Base-by-base conservation (phyloP, 2,888 invertebrate species). In the Lycophotia porphyrea region DNA sequence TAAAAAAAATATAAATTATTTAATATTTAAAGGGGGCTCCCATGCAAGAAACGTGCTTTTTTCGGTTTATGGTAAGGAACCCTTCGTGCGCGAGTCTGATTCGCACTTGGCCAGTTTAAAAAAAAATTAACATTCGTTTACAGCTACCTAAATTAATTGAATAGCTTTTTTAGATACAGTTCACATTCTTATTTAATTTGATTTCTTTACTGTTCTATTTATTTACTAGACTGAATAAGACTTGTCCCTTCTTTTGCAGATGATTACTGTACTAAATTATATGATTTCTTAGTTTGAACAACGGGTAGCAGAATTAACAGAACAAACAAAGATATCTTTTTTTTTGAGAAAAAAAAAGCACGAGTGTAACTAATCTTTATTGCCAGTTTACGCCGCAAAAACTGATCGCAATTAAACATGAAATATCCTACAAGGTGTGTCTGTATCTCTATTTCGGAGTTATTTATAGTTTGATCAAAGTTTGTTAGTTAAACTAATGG, bases 341-440 rank as follows among this genome's bases (percentile, higher is more conserved):
- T 67, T 74, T 68, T 58, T 31, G 15, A 36, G 11, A 49, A 68
- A n/a, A 36, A 69, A 78, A 71, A 80, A 67, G 13, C 67, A 75
- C 55, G 49, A 76, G 74, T 87, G 67, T 78, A 60, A 76, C 83
- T 81, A 80, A 82, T 84, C 82, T 87, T 87, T 84, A 88, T 82
- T 67, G 66, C 71, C 70, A 77, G 70, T 85, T 61, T 60, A 52
- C 64, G 55, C 1, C 69, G 86, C 84, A 87, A 86, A 87, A 87
- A 78, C 55, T 66, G 15, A 69, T 71, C 49, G 36, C 39, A 42
- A 79, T 70, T 64, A 49, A 70, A 73, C 21, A 87, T 78, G 78
- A 82, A 74, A 67, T 68, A 74, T 55, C 55, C 27, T 55, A 79
- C 71, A 85, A 75, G 73, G 63, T 75, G 68, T 78, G 44, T 64